Evolutionary conservation across 1,140 invertebrate genomes (phyloP).

Genomic region (Portunus trituberculatus): DNA sequence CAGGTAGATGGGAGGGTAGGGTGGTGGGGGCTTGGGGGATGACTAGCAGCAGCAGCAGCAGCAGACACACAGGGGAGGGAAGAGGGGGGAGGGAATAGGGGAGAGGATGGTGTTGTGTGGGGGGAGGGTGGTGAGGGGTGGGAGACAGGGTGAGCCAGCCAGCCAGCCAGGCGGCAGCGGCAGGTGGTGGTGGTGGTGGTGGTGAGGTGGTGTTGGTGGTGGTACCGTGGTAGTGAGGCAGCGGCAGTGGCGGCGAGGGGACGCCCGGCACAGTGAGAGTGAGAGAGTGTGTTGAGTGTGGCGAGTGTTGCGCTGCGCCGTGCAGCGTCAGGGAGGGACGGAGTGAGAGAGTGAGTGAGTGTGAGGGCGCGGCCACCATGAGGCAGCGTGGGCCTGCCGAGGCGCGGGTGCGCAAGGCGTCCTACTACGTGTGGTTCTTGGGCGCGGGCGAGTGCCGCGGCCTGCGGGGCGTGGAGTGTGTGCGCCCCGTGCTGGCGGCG

Average conservation of each 20-base stretch:
- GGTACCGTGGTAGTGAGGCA: background rate
- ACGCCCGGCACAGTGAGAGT: background rate
- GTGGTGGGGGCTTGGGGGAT: background rate
- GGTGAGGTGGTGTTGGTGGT: too few species aligned
- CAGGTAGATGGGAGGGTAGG: background rate
- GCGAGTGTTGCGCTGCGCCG: too few species aligned
- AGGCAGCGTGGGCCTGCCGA: background rate
- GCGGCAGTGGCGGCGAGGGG: background rate
- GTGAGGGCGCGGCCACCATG: background rate
- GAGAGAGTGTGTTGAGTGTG: background rate
- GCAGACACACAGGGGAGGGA: background rate
- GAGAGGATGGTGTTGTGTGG: too few species aligned
- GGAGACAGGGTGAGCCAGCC: too few species aligned
- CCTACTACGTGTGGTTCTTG: conserved; percentile 99
- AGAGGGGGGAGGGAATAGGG: background rate
- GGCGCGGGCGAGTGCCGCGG: conserved; percentile 96
- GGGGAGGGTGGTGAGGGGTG: too few species aligned
- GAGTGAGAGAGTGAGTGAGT: conserved; percentile 3
- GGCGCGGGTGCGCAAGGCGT: conserved; percentile 90
- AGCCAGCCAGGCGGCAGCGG: too few species aligned
- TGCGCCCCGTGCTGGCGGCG: conserved; percentile 90
- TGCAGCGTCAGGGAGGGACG: too few species aligned
- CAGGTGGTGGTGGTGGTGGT: too few species aligned
- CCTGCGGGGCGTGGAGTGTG: conserved; percentile 89
- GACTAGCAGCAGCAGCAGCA: background rate